phyloP scores from a whole-genome alignment of 2,888 invertebrate species.

The Cataglyphis altisquamis region DNA sequence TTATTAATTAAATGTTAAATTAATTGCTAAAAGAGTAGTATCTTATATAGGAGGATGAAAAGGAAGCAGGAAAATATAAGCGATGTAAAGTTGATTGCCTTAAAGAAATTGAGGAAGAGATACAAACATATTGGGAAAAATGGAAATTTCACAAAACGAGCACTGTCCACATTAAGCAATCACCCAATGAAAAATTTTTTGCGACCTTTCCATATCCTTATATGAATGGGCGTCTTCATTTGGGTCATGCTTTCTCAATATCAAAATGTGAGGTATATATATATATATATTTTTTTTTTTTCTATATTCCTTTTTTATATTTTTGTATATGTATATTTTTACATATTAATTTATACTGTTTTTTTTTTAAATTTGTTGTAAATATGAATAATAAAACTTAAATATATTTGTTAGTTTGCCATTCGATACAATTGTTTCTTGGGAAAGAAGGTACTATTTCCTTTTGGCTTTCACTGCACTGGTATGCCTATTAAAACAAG shows the following conservation, averaged over 20 bases:
- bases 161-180: constrained; percentile 88
- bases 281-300: constrained; percentile 86
- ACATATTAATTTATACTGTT: background rate
- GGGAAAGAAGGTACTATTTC: constrained; percentile 97
- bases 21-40: background rate
- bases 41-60: constrained; percentile 84
- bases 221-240: constrained; percentile 99
- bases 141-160: constrained; percentile 94
- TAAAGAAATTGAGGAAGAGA: constrained; percentile 94
- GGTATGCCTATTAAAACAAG: constrained; percentile 99
- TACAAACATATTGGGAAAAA: constrained; percentile 95
- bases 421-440: constrained; percentile 96
- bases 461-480: constrained; percentile 99
- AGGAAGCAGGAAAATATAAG: constrained; percentile 91
- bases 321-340: constrained; percentile 21
- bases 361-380: background rate
- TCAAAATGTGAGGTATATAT: constrained; percentile 96
- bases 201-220: constrained; percentile 99
- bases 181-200: constrained; percentile 93
- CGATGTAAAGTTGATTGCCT: constrained; percentile 97
- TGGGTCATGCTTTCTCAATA: constrained; percentile 98
- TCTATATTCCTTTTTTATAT: background rate
- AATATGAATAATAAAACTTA: constrained; percentile 14
- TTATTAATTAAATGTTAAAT: background rate
- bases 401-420: constrained; percentile 90